Percentiles rank a stretch among this genome's conserved stretches.
Conservation (phyloP, 1,140 invertebrate genomes). For the Temnothorax nylanderi region DNA sequence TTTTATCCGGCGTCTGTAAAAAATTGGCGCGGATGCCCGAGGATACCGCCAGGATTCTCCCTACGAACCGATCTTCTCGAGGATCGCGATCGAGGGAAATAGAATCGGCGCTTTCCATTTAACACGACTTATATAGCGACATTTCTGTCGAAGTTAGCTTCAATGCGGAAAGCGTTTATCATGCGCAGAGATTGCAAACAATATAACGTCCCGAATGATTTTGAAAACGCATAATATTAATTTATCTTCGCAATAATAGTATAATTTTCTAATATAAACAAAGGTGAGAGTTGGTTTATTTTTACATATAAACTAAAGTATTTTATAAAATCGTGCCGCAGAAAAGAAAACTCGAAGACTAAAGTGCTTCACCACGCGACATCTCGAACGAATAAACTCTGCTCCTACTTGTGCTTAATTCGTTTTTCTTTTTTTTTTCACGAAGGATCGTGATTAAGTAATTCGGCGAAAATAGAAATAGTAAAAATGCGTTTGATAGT, state of each 20-base stretch:
- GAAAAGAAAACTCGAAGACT: background rate
- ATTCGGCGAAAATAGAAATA: too few relatives aligned
- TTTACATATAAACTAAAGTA: background rate
- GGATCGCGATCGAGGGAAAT: background rate
- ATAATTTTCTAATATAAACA: background rate
- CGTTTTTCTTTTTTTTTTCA: background rate
- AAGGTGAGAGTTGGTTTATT: background rate
- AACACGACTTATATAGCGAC: background rate
- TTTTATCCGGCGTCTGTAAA: slow-evolving; percentile 32
- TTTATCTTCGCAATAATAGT: background rate
- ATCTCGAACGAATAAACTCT: background rate
- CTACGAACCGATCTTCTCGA: slow-evolving; percentile 1
- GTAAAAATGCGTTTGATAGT: background rate
- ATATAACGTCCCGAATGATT: background rate
- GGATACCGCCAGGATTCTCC: background rate
- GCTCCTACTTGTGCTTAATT: background rate
- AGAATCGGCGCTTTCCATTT: background rate
- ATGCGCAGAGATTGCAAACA: background rate
- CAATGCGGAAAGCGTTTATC: background rate
- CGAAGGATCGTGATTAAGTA: background rate
- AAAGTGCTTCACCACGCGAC: background rate
- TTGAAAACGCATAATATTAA: background rate
- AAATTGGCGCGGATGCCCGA: slow-evolving; percentile 20
- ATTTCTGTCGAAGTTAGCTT: background rate
- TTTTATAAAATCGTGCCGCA: background rate